A percentile compares a stretch with the other conserved stretches of the same genome.
These are phyloP conservation scores for Patiria pectinifera DNA, from an alignment of 53 echinoderm and acorn worm genomes.

Conservation along the genomic window DNA sequence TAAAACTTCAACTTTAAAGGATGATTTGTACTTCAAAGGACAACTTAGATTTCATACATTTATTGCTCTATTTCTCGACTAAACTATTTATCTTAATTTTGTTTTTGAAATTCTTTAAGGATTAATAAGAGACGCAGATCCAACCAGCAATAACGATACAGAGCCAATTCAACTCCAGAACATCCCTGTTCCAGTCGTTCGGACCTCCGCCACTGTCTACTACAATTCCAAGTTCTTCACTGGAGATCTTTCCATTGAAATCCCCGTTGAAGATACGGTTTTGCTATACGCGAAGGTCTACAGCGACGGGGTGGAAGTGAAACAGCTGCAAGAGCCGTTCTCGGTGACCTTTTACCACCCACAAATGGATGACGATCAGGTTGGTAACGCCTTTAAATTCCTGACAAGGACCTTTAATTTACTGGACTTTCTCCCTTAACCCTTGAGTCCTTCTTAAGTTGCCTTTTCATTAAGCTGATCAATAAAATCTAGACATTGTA, in stretches of 20 bases:
- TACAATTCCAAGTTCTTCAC: slow-evolving; percentile 75
- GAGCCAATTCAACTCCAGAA: neutral
- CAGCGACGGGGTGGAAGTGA: slow-evolving; percentile 56
- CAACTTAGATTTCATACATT: too few species aligned
- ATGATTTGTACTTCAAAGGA: too few species aligned
- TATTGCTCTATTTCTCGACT: too few species aligned
- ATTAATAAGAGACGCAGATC: neutral
- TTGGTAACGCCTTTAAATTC: too few species aligned
- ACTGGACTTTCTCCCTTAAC: too few species aligned
- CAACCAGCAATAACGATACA: neutral
- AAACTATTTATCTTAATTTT: neutral
- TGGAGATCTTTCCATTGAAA: slow-evolving; percentile 27
- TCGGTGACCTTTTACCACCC: slow-evolving; percentile 69
- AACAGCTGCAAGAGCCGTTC: slow-evolving; percentile 62
- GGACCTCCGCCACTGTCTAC: slow-evolving; percentile 63
- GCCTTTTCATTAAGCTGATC: too few species aligned
- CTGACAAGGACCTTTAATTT: too few species aligned
- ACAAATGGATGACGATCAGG: too few species aligned
- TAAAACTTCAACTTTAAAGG: too few species aligned
- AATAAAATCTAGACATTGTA: too few species aligned
- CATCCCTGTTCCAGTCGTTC: slow-evolving; percentile 30
- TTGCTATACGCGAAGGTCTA: slow-evolving; percentile 65
- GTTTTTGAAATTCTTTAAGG: neutral
- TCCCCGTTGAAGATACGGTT: slow-evolving; percentile 61
- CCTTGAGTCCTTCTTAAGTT: too few species aligned